Percentiles rank a stretch among this genome's conserved stretches.
phyloP scores from a whole-genome alignment of 2,888 invertebrate genomes.

The Machimus rusticus region DNA sequence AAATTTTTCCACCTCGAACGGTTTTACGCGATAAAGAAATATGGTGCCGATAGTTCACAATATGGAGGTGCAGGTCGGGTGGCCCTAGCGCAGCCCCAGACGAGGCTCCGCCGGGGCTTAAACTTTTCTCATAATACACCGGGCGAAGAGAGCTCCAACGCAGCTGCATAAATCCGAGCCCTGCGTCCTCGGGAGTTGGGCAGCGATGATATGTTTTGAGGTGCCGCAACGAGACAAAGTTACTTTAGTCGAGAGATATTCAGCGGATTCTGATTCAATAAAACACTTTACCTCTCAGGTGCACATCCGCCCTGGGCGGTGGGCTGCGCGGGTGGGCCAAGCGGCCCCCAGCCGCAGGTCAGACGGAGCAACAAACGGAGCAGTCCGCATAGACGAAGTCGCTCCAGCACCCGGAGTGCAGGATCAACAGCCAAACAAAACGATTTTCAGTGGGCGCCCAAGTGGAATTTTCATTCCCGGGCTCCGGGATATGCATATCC shows the following conservation, averaged over 20 bases:
- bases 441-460: constrained; percentile 38
- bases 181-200: not conserved
- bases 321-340: not conserved
- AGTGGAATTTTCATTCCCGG: constrained; percentile 18
- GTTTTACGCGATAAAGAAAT: constrained; percentile 16
- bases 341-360: not conserved
- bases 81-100: not conserved
- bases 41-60: constrained; percentile 33
- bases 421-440: constrained; percentile 44
- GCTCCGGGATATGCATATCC: constrained; percentile 45
- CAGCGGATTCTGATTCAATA: constrained; percentile 34
- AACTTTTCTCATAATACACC: constrained; percentile 26
- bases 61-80: not conserved
- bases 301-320: constrained; percentile 11
- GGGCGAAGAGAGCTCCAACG: not conserved
- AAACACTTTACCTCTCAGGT: constrained; percentile 42
- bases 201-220: constrained; percentile 13
- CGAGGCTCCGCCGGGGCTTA: constrained; percentile 14
- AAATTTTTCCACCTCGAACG: constrained; percentile 17
- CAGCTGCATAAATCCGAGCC: not conserved
- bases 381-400: not conserved
- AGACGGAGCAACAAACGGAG: not conserved
- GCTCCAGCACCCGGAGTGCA: not conserved
- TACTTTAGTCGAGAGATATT: not conserved
- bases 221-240: constrained; percentile 3